These are phyloP conservation scores for Polydrusus pterygomalis DNA, from an alignment of 2,888 invertebrate species.

Conservation along the genomic window DNA sequence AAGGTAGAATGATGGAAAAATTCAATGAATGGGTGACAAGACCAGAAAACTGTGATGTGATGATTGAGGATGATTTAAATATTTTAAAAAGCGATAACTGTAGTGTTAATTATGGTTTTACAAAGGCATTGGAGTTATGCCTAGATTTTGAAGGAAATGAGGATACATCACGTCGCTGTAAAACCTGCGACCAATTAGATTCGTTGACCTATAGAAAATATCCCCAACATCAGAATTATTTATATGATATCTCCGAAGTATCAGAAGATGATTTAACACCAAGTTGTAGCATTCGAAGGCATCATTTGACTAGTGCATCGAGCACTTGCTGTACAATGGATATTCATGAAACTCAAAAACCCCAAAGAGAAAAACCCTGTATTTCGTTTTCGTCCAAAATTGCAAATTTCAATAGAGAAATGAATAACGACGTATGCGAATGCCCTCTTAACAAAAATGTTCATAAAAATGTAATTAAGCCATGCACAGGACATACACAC, in stretches of 20 bases:
- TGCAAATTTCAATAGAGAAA: no score
- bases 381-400: no score
- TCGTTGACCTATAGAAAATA: not conserved
- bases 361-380: no score
- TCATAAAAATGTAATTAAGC: not conserved
- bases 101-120: not conserved
- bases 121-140: not conserved
- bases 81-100: not conserved
- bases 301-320: not conserved
- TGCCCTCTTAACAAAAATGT: not conserved
- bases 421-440: not conserved
- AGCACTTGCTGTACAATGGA: no score
- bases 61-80: not conserved
- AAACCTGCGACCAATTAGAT: not conserved
- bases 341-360: no score
- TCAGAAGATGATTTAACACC: not conserved
- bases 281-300: not conserved
- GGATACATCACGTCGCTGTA: not conserved
- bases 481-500: not conserved
- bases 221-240: not conserved
- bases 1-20: slow-evolving; percentile 58
- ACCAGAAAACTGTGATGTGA: no score
- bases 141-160: not conserved
- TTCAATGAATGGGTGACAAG: slow-evolving; percentile 43
- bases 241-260: not conserved